Base-by-base conservation (phyloP, 2,888 invertebrate species). In the Drosophila kuntzei region DNA sequence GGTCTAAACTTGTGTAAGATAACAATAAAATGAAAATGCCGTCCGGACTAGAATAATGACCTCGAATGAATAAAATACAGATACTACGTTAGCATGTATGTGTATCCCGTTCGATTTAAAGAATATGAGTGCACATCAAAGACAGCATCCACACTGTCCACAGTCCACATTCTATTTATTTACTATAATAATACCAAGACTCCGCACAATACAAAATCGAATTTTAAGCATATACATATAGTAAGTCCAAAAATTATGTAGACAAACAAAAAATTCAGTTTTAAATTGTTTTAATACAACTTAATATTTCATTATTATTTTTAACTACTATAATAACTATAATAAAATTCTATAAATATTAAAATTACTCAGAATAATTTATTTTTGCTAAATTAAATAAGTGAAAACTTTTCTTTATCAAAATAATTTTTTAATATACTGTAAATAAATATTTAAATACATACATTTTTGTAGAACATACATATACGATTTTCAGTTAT, bases 61-160 rank as follows among this genome's bases (percentile, higher is more conserved):
- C 79, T 69, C 76, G 65, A 78, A 61, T 51, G 75, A 74, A 70
- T 37, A 65, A 53, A 58, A 36, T 64, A 41, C 39, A 51, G 37
- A 36, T 49, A 50, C 53, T 64, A 64, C 60, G 58, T 59, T 32
- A 29, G 25, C 50, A 27, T 22, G 20, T 43, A n/a, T 71, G 20
- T 61, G 25, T 46, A 51, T 50, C 34, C 37, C 44, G 54, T 59
- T 55, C 49, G 39, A 71, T 68, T 74, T 61, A 39, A 60, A 63
- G 46, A 80, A 77, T 83, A 74, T 84, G 84, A 81, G 70, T 77
- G 78, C 79, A 87, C 77, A 76, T 76, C 53, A 66, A 76, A 75
- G 55, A 75, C 75, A 78, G 66, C 87, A 57, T 81, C 87, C 79
- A 87, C 81, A 84, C 71, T 67, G 79, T 70, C 71, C 81, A 81